Conservation (phyloP, 2,888 invertebrate species). For the Nymphalis polychloros region DNA sequence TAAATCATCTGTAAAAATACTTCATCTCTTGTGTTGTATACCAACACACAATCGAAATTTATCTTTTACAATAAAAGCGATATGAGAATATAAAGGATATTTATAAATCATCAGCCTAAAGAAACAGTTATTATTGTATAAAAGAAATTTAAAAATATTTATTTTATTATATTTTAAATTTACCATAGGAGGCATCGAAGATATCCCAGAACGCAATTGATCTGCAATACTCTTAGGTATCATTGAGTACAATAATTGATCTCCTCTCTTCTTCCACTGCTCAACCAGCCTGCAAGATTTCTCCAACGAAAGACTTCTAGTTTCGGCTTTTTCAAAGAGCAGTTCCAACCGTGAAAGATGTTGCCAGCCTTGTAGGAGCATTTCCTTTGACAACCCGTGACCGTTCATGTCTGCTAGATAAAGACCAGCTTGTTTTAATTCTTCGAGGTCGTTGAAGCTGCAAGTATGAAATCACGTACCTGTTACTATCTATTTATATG, state of each 20-base stretch:
- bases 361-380: constrained; percentile 92
- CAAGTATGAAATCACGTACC: constrained; percentile 38
- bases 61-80: too few species aligned
- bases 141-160: too few species aligned
- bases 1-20: too few species aligned
- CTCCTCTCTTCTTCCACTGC: constrained; percentile 92
- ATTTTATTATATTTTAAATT: neutral
- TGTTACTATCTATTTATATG: too few species aligned
- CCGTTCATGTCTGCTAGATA: constrained; percentile 92
- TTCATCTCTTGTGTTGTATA: too few species aligned
- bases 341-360: constrained; percentile 90
- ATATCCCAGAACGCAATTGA: constrained; percentile 87
- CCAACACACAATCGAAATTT: too few species aligned
- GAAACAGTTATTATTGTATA: too few species aligned
- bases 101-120: too few species aligned
- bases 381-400: constrained; percentile 91
- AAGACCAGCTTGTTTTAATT: constrained; percentile 89
- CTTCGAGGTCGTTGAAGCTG: constrained; percentile 91
- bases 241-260: constrained; percentile 95
- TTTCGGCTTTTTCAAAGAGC: constrained; percentile 91
- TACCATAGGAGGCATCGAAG: constrained; percentile 86
- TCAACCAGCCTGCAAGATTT: constrained; percentile 89
- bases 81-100: too few species aligned
- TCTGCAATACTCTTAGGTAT: constrained; percentile 93
- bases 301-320: constrained; percentile 88